Evolutionary conservation across 2,888 invertebrate species (phyloP).

Genomic region (Halictus ligatus): DNA sequence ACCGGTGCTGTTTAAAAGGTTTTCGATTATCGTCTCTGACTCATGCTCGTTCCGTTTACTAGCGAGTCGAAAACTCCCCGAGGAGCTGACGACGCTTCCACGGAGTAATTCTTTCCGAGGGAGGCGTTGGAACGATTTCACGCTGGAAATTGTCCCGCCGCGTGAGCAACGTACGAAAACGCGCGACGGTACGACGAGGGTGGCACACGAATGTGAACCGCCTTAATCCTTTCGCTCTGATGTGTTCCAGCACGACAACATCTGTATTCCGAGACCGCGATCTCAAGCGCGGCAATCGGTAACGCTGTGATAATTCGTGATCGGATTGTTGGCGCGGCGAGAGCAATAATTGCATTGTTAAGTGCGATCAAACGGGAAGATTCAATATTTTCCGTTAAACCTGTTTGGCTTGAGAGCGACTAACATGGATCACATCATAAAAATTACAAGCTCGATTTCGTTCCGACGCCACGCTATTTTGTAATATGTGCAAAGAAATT

Average conservation of each 20-base stretch:
- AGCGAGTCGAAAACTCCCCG: not conserved
- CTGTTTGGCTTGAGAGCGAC: not conserved
- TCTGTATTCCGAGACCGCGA: not conserved
- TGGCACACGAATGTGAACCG: not conserved
- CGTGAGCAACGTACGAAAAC: constrained; percentile 6
- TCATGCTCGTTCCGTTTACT: not conserved
- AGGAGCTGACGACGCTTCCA: constrained; percentile 10
- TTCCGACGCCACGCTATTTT: too few relatives aligned
- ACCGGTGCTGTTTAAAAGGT: not conserved
- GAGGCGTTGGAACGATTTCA: not conserved
- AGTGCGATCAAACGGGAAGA: not conserved
- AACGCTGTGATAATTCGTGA: not conserved
- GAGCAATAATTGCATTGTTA: not conserved
- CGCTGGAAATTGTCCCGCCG: constrained; percentile 4
- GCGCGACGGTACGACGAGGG: not conserved
- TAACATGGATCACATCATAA: not conserved
- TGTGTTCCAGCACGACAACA: not conserved
- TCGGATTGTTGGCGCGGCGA: not conserved
- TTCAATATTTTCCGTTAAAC: not conserved
- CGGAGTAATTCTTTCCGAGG: not conserved
- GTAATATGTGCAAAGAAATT: too few relatives aligned
- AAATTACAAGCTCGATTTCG: too few relatives aligned
- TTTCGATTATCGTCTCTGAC: constrained; percentile 6
- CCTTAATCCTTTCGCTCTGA: not conserved
- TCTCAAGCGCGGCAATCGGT: not conserved